These are phyloP conservation scores for Bergia sp. DNA, from an alignment of 92 coral and sea anemone species.

Conservation along the genomic window DNA sequence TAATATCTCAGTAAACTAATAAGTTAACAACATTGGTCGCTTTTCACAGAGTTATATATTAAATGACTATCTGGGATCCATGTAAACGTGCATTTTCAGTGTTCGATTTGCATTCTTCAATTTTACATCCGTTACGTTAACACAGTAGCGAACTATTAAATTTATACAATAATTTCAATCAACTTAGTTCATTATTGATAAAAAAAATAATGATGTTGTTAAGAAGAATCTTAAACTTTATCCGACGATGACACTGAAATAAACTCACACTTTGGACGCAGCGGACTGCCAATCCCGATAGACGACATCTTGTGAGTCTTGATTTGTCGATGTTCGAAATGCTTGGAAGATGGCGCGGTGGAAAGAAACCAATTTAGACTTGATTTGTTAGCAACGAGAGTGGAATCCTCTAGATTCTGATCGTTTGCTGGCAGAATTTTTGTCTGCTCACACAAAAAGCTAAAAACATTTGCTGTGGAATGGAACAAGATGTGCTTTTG, in stretches of 20 bases:
- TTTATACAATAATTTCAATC: no score
- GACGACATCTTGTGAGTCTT: constrained; percentile 50
- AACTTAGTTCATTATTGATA: no score
- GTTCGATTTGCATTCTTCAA: no score
- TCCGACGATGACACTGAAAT: not conserved
- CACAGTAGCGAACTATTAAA: no score
- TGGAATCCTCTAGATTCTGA: not conserved
- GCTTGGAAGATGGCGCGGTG: not conserved
- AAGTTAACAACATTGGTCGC: no score
- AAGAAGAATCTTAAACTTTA: no score
- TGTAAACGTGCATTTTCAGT: no score
- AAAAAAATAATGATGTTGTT: not conserved
- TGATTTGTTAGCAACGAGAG: not conserved
- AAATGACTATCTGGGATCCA: no score
- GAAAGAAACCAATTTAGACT: not conserved
- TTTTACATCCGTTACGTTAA: no score
- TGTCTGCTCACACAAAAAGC: not conserved
- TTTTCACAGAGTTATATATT: no score
- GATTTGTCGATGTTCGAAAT: not conserved
- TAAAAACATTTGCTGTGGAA: not conserved
- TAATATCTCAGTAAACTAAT: not conserved
- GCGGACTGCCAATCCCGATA: constrained; percentile 65
- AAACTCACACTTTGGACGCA: constrained; percentile 72
- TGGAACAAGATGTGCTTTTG: not conserved
- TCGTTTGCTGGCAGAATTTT: not conserved